phyloP scores from a whole-genome alignment of 2,113 vertebrate genomes.

The Geococcyx californianus region DNA sequence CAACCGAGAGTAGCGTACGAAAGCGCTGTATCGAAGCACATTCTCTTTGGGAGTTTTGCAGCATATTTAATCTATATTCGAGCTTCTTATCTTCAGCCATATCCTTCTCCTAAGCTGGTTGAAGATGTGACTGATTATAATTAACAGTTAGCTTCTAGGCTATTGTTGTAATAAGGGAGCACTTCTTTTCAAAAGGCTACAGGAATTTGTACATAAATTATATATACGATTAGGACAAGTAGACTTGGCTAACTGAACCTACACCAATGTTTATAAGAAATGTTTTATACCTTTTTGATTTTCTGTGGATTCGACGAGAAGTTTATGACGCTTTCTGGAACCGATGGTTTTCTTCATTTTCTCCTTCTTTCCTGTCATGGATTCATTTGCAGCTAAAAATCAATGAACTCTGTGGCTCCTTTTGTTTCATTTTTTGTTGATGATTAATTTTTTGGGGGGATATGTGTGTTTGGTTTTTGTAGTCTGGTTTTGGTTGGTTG shows the following conservation, averaged over 20 bases:
- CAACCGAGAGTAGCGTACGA: neutral
- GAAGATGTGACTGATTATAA: neutral
- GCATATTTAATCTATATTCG: accelerated
- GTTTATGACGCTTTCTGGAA: neutral
- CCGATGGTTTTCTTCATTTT: neutral
- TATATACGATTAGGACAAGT: neutral
- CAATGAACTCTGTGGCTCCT: neutral
- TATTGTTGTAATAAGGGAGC: neutral
- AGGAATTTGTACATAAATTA: neutral
- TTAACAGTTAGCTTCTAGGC: neutral
- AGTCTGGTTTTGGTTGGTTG: too few species aligned
- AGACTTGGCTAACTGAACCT: neutral
- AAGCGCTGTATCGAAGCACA: neutral
- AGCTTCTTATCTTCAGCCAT: neutral
- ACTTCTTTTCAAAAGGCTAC: neutral
- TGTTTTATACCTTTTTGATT: neutral
- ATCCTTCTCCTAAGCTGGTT: neutral
- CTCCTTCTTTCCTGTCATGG: neutral
- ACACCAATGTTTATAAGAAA: neutral
- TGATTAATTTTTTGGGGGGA: neutral
- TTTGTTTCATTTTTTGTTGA: neutral
- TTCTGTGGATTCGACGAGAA: accelerated
- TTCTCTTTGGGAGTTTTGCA: neutral
- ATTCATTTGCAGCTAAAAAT: neutral
- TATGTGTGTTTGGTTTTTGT: too few species aligned